These are phyloP conservation scores for Albula goreensis DNA, from an alignment of 2,113 vertebrate genomes.

Conservation along the genomic window DNA sequence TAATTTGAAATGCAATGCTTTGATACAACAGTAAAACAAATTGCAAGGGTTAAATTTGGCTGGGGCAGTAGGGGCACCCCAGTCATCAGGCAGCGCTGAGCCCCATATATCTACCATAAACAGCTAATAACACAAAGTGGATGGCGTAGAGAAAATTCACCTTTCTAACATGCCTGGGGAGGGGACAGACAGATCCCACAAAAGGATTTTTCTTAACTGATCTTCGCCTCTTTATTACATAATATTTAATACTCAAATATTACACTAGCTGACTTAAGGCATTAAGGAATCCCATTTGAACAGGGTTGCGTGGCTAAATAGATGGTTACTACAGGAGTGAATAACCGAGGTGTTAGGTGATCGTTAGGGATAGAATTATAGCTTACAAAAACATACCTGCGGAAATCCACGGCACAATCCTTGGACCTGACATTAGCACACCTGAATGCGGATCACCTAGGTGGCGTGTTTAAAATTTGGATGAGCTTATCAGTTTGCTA, in stretches of 20 bases:
- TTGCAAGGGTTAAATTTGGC: conserved; percentile 18
- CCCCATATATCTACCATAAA: too few species aligned
- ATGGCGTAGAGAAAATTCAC: conserved; percentile 31
- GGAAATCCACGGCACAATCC: conserved; percentile 2
- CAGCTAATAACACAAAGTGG: conserved; percentile 6
- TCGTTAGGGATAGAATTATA: not conserved
- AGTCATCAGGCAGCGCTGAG: too few species aligned
- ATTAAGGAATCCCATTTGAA: not conserved
- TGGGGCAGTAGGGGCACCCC: conserved; percentile 23
- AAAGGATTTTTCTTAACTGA: not conserved
- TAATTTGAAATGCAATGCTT: too few species aligned
- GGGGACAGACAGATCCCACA: too few species aligned
- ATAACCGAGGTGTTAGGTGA: not conserved
- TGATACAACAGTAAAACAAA: too few species aligned
- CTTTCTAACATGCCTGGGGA: not conserved
- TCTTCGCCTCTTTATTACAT: conserved; percentile 16
- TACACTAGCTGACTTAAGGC: not conserved
- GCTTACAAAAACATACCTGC: not conserved
- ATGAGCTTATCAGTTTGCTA: not conserved
- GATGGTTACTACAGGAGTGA: not conserved
- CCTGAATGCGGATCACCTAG: conserved; percentile 3
- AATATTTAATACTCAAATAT: not conserved
- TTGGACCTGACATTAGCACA: conserved; percentile 7
- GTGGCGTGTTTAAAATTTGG: not conserved
- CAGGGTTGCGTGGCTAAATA: not conserved